Evolutionary conservation across 2,888 invertebrate genomes (phyloP).

Genomic region (Conops quadrifasciatus): DNA sequence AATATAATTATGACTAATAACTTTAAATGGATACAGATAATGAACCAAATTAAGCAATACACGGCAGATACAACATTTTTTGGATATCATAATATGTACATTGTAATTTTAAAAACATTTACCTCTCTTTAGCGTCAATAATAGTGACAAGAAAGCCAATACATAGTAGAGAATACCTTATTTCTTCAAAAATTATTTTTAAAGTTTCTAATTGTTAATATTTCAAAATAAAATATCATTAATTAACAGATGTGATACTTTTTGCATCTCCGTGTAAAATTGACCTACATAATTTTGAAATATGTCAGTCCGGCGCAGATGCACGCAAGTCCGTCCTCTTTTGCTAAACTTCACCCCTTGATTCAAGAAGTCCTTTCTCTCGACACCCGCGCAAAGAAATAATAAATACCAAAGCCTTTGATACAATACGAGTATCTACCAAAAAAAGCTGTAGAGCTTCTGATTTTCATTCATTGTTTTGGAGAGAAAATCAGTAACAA

Average conservation of each 20-base stretch:
- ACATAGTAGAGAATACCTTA: not conserved
- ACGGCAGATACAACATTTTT: no score
- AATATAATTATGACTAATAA: no score
- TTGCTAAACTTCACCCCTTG: no score
- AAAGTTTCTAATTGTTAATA: not conserved
- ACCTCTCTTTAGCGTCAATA: not conserved
- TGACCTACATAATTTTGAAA: not conserved
- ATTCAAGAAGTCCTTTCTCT: no score
- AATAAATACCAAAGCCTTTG: not conserved
- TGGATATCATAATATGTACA: no score
- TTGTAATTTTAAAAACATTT: not conserved
- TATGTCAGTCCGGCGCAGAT: constrained; percentile 1
- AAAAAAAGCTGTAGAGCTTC: not conserved
- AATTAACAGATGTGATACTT: not conserved
- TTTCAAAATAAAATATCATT: no score
- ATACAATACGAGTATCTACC: not conserved
- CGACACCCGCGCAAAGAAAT: no score
- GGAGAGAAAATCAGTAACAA: not conserved
- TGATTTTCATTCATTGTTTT: not conserved
- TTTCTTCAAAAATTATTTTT: not conserved
- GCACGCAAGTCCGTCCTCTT: no score
- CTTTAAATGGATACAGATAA: no score
- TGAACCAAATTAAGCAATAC: no score
- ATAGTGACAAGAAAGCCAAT: not conserved
- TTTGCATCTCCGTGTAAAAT: not conserved